Evolutionary conservation across 2,797 vertebrate genomes (phyloP), one percentile per base, ranked within the genome.

Genomic region (Monodelphis domestica): DNA sequence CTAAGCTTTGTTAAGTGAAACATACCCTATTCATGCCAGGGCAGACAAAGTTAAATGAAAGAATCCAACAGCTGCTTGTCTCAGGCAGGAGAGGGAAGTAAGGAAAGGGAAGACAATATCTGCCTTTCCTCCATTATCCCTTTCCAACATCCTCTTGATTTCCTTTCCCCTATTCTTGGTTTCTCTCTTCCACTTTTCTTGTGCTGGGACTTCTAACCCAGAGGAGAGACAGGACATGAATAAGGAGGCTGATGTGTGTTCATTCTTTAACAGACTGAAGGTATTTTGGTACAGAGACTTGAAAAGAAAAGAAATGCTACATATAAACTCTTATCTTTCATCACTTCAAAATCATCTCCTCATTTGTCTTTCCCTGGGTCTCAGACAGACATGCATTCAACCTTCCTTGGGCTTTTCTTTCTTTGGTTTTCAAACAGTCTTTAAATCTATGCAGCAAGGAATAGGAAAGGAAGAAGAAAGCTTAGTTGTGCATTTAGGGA

Each of bases 291-390:
- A 92, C 90, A 95, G 70, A 88, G 93, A 93, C 91, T 94, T 90
- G 90, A 95, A 96, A 96, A 91, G 95, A 96, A 91, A 97, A 96
- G 93, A 94, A 96, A 97, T 96, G 95, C 91, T 30, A 54, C 93
- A 94, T 94, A 21, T 91, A 56, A 94, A 94, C 94, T 92, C 89
- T 55, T 63, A 55, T 88, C 94, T 96, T 95, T 92, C 54, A 78
- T 88, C 88, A 54, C 55, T 15, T 55, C 14, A 52, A 33, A 11
- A 11, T 51, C 89, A 45, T 88, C 88, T 45, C 63, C 38, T 78
- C 24, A 26, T 78, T 78, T 63, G 33, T 24, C 70, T 84, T 84
- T 45, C 21, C 70, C 24, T 26, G 21, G 26, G 56, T 78, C 53
- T 92, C 89, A 87, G 51, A 15, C 91, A 95, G 95, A 90, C 91